Conservation (phyloP, 2,888 invertebrate species). For the Molorchus minor region DNA sequence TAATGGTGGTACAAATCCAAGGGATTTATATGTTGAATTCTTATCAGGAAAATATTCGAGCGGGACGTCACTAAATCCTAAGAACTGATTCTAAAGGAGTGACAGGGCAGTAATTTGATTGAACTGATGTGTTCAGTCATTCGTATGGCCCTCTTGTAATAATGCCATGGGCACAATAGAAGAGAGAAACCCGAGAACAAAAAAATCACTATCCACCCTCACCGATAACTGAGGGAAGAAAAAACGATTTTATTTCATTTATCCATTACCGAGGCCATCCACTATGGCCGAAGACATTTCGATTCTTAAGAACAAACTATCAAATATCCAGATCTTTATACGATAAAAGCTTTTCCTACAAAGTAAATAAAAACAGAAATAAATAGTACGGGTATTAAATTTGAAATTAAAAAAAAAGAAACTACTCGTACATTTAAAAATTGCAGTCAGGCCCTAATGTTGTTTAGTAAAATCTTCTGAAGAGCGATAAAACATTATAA, state of each 20-base stretch:
- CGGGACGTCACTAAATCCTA: background rate
- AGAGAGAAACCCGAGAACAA: background rate
- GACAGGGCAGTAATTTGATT: conserved; percentile 10
- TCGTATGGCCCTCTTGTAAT: conserved; percentile 1
- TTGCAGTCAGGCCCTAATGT: too few species aligned
- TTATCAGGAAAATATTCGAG: background rate
- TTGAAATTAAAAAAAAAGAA: too few species aligned
- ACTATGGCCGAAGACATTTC: too few species aligned
- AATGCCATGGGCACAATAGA: conserved; percentile 7
- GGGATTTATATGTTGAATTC: background rate
- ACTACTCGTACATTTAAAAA: too few species aligned
- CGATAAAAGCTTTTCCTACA: too few species aligned
- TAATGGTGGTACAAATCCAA: too few species aligned
- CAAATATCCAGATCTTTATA: too few species aligned
- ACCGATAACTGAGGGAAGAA: conserved; percentile 1
- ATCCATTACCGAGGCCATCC: background rate
- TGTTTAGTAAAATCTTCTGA: too few species aligned
- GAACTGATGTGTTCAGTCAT: background rate
- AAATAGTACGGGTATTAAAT: too few species aligned
- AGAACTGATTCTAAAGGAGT: background rate
- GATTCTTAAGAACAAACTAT: too few species aligned
- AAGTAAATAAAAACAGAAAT: too few species aligned
- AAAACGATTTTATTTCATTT: conserved; percentile 13
- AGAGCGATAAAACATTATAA: too few species aligned
- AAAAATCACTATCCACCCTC: conserved; percentile 2